Base-by-base conservation (phyloP, 2,113 vertebrate species). In the Choloepus hoffmanni region DNA sequence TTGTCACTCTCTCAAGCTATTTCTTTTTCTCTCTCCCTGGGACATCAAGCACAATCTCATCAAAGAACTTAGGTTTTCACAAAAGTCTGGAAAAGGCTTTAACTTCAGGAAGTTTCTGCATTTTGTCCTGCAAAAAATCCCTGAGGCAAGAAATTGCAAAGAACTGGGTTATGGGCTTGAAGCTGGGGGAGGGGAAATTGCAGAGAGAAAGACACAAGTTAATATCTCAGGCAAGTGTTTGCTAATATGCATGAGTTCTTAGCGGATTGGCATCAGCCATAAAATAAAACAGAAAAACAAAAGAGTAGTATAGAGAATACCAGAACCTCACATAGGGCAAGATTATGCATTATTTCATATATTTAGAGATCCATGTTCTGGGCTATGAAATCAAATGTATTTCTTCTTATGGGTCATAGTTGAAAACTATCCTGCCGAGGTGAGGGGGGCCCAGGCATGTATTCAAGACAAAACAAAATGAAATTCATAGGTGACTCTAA, bases 11-110 rank as follows among this genome's bases (percentile, higher is more conserved):
- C 55, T 13, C 12, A 84, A 63, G 33, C n/a, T 23, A 16, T 72
- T 81, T 53, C 55, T 95, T 74, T 55, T 43, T 36, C 79, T 33
- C 19, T 3, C 3, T 28, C 5, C 43, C 13, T 26, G 30, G 86
- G 16, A 16, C 50, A 81, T 65, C 76, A 90, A 48, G n/a, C 26
- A 62, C 30, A 55, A 68, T 28, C 63, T 94, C 70, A 86, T 84
- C 68, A 89, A 60, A 86, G 73, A 83, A 28, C 16, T 60, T 10
- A 48, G 62, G 40, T 73, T 90, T 95, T 67, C 43, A 53, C 53
- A 90, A 58, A 95, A 85, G 33, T 93, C 55, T 50, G 23, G 36
- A 68, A 96, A 50, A 91, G 16, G 24, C 73, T 89, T 92, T 83
- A 84, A 95, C 48, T 48, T 89, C 40, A 74, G 40, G n/a, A 9